These are phyloP conservation scores for Anas platyrhynchos DNA, from an alignment of 2,113 vertebrate genomes.

Conservation along the genomic window DNA sequence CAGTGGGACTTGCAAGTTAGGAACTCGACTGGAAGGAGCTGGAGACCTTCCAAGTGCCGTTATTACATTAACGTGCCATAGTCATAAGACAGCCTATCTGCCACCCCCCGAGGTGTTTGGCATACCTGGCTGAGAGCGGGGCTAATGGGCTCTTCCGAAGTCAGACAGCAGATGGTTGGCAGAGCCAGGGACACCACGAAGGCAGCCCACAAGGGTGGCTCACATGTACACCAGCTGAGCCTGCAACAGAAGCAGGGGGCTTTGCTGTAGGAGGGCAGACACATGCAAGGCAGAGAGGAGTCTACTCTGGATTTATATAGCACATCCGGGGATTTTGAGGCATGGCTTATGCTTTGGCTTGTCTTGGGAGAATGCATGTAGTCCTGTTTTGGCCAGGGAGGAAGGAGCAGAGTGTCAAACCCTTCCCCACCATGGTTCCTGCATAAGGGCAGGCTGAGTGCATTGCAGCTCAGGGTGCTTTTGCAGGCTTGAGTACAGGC, in stretches of 20 bases:
- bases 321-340: not conserved
- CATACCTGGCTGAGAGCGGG: not conserved
- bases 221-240: rapidly evolving
- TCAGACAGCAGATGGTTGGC: not conserved
- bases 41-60: not conserved
- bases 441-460: not conserved
- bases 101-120: not conserved
- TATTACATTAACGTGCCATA: not conserved
- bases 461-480: not conserved
- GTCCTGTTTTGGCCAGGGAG: not conserved
- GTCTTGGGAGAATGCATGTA: not conserved
- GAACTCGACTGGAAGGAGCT: not conserved
- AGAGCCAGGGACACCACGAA: not conserved
- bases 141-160: not conserved
- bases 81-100: not conserved
- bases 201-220: not conserved
- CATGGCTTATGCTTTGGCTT: not conserved
- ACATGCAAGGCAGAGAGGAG: not conserved
- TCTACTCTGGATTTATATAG: not conserved
- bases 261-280: not conserved
- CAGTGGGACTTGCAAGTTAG: not conserved
- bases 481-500: not conserved
- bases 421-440: not conserved
- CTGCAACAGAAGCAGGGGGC: not conserved
- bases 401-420: not conserved